Evolutionary conservation across 2,113 vertebrate species (phyloP).

Genomic region (Actenoides hombroni): DNA sequence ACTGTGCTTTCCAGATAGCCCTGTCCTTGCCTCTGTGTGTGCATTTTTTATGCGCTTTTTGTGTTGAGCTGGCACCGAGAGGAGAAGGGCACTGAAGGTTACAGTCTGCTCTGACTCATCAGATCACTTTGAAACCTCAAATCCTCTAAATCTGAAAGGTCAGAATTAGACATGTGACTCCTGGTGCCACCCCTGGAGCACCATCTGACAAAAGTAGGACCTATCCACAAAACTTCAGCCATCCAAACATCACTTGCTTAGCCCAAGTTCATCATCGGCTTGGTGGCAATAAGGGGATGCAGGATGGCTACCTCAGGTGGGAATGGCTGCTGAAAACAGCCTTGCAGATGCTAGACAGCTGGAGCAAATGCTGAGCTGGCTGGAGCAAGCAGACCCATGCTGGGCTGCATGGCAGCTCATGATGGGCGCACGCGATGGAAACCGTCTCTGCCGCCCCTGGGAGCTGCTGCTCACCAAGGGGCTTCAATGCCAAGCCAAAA

Average conservation of each 20-base stretch:
- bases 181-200: not conserved
- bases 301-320: not conserved
- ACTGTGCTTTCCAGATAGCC: not conserved
- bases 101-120: conserved; percentile 46
- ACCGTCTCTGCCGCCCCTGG: not conserved
- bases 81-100: conserved; percentile 28
- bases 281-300: not conserved
- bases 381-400: not conserved
- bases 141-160: conserved; percentile 33
- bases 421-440: rapidly evolving
- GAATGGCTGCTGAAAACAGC: not conserved
- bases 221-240: not conserved
- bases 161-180: not conserved
- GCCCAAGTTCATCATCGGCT: rapidly evolving
- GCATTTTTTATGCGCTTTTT: conserved; percentile 15
- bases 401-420: not conserved
- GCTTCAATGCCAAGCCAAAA: not conserved
- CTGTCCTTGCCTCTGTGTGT: not conserved
- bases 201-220: not conserved
- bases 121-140: not conserved
- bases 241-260: not conserved
- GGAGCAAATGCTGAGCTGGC: not conserved
- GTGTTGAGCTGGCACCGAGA: not conserved
- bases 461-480: not conserved
- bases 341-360: not conserved